Evolutionary conservation across 2,113 vertebrate species (phyloP), one percentile per base, ranked within the genome.

Genomic region (Xenotilapia caudafasciata): DNA sequence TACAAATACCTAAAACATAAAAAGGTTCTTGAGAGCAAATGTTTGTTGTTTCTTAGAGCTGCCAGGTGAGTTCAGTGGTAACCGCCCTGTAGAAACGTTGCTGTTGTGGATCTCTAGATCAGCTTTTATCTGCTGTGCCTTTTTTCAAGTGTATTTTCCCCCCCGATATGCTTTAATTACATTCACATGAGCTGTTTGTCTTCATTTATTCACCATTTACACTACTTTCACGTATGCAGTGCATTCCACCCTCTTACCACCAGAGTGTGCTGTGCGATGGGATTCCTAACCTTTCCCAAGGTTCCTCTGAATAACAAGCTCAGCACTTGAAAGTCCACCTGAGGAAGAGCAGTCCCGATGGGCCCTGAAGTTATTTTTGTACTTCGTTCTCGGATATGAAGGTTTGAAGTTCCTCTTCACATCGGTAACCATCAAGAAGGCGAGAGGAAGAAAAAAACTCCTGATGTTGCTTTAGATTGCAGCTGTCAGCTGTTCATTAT

Each of bases 221-320:
- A 9, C 26, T 49, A n/a, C 5, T 81, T 45, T 83, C 3, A 28
- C 4, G 10, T n/a, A 6, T 9, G 23, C 19, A 19, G 28, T 89
- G 86, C 26, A 51, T 13, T 92, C 53, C 58, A 40, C 26, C 1
- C 19, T 77, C 40, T 84, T 47, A 79, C 93, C 95, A 94, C 89
- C 83, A 95, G 95, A 94, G 93, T 33, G 93, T 4, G 51, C 93
- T 93, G 86, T 90, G 62, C 77, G 81, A 93, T 88, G 91, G 73
- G 80, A 80, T 87, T 94, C 77, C 9, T 60, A 53, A 23, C n/a
- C 84, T 79, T 55, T 60, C 45, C 49, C 28, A 77, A 82, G 51
- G 55, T 47, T 80, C 31, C 35, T 23, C 14, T 77, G 53, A 92
- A 79, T 87, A 77, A 70, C 83, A 42, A 88, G 68, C 65, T 47